A percentile compares a stretch with the other conserved stretches of the same genome.
These are phyloP conservation scores for Slavum lentiscoides DNA, from an alignment of 2,888 invertebrate genomes.

Conservation along the genomic window DNA sequence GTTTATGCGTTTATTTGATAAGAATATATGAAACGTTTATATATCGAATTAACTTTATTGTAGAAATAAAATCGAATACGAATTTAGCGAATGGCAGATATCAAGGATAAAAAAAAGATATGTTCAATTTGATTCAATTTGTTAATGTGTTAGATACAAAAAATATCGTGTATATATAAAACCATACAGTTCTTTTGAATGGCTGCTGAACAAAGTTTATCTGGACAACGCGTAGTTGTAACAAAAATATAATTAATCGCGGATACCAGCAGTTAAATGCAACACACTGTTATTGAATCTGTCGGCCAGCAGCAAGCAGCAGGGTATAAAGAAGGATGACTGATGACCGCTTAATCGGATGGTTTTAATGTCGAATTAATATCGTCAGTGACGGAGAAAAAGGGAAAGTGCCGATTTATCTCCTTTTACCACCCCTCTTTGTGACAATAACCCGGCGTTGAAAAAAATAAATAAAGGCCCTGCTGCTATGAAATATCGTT, in stretches of 20 bases:
- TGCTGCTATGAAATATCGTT: conserved; percentile 27
- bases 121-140: not conserved
- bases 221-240: conserved; percentile 3
- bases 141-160: not conserved
- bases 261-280: conserved; percentile 41
- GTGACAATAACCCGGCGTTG: not conserved
- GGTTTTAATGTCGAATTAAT: conserved; percentile 38
- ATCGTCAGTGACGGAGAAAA: conserved; percentile 14
- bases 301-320: not conserved
- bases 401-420: conserved; percentile 32
- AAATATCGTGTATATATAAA: not conserved
- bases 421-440: not conserved
- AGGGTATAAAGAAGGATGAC: conserved; percentile 27
- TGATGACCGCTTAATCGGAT: conserved; percentile 41
- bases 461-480: conserved; percentile 34
- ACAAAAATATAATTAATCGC: conserved; percentile 47
- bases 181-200: not conserved
- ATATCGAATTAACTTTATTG: too few relatives aligned
- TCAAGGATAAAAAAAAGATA: not conserved
- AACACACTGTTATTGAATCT: conserved; percentile 36
- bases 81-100: not conserved
- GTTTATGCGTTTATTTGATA: too few relatives aligned
- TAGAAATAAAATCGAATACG: not conserved
- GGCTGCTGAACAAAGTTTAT: conserved; percentile 2
- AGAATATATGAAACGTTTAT: too few relatives aligned